Percentiles rank a stretch among this genome's conserved stretches.
Conservation (phyloP, 2,888 invertebrate genomes). For the Barypeithes pellucidus region DNA sequence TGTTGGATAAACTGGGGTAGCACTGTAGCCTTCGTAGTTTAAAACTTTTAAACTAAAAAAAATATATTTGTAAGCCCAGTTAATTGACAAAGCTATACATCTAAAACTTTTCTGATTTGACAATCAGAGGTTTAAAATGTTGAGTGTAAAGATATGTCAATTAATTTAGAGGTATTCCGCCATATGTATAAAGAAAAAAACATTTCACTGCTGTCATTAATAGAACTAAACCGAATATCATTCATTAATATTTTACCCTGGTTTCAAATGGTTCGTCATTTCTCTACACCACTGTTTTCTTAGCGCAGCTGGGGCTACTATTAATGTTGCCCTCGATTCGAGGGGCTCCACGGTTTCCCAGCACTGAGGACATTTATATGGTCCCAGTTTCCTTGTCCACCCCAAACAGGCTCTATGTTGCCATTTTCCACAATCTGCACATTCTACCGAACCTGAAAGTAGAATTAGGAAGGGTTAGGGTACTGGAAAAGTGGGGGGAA, state of each 20-base stretch:
- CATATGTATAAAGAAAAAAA: no score
- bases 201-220: no score
- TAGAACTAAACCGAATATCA: no score
- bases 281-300: conserved; percentile 83
- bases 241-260: conserved; percentile 58
- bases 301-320: conserved; percentile 80
- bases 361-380: conserved; percentile 79
- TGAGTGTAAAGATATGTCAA: no score
- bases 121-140: no score
- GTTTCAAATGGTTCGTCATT: conserved; percentile 76
- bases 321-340: conserved; percentile 78
- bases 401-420: conserved; percentile 80
- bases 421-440: conserved; percentile 74
- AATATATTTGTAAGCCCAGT: background rate
- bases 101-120: no score
- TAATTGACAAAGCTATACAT: background rate
- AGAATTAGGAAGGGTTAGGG: background rate
- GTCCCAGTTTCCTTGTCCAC: conserved; percentile 66
- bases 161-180: no score
- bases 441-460: conserved; percentile 65
- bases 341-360: conserved; percentile 73
- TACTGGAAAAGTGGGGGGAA: background rate
- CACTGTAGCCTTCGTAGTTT: conserved; percentile 71
- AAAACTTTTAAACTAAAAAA: conserved; percentile 70
- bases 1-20: conserved; percentile 76